Conservation (phyloP, 2,113 vertebrate species). For the Nestor notabilis region DNA sequence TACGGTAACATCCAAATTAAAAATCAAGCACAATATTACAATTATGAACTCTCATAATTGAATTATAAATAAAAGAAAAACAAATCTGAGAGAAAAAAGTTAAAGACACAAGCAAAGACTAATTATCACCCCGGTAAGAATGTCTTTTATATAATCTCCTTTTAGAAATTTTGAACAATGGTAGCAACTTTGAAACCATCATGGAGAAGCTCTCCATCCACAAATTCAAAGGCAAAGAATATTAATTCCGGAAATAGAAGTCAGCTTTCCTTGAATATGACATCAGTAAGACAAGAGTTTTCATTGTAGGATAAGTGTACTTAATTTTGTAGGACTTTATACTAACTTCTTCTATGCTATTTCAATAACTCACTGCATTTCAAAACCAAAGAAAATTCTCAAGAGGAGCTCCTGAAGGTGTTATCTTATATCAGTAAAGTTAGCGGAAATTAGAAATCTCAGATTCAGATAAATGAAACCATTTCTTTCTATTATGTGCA, state of each 20-base stretch:
- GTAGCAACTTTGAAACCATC: not conserved
- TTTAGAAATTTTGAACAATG: not conserved
- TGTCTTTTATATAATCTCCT: not conserved
- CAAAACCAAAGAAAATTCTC: not conserved
- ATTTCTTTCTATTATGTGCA: no score
- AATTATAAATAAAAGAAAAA: not conserved
- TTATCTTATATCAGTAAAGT: not conserved
- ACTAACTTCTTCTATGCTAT: not conserved
- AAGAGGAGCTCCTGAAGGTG: not conserved
- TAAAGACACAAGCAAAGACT: not conserved
- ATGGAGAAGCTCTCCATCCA: not conserved
- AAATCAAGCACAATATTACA: not conserved
- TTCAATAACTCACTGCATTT: not conserved
- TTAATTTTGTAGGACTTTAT: not conserved
- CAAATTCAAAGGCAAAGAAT: not conserved
- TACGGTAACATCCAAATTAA: not conserved
- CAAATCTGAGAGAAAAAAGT: not conserved
- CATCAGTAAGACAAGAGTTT: not conserved
- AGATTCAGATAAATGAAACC: not conserved
- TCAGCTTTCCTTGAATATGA: not conserved
- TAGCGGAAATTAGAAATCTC: not conserved
- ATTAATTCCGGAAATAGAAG: not conserved
- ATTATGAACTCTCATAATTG: not conserved
- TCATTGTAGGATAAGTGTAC: not conserved
- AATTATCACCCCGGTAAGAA: not conserved